Conservation (phyloP, 1,140 invertebrate species). For the Ectropis grisescens region DNA sequence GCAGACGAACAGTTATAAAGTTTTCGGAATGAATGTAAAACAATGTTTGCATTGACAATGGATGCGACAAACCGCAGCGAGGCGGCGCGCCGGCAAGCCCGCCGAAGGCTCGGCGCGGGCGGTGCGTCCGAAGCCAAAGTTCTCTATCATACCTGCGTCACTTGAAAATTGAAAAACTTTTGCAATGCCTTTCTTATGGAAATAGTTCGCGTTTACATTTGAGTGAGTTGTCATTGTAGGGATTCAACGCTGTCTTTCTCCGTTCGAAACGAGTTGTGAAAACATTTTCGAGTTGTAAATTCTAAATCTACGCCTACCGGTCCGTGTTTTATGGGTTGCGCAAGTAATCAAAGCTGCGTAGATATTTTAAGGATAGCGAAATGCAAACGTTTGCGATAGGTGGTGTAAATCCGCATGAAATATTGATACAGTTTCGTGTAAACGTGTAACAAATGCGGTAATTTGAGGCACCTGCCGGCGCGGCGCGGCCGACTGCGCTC, state of each 20-base stretch:
- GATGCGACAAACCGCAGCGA: too few species aligned
- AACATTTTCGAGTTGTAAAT: too few species aligned
- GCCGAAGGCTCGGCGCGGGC: slow-evolving; percentile 18
- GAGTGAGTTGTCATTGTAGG: slow-evolving; percentile 65
- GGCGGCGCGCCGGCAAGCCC: not conserved
- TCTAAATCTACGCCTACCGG: too few species aligned
- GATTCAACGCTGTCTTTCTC: slow-evolving; percentile 49
- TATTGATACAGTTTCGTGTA: slow-evolving; percentile 70
- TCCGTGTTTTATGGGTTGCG: not conserved
- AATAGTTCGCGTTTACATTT: slow-evolving; percentile 65
- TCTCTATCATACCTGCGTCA: slow-evolving; percentile 65
- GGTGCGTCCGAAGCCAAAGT: slow-evolving; percentile 52
- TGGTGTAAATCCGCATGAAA: slow-evolving; percentile 67
- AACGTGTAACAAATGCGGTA: slow-evolving; percentile 70
- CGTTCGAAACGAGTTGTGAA: too few species aligned
- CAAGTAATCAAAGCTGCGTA: slow-evolving; percentile 14
- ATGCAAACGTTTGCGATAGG: slow-evolving; percentile 48
- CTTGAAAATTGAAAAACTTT: slow-evolving; percentile 70
- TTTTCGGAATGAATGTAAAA: too few species aligned
- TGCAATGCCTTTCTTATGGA: slow-evolving; percentile 66
- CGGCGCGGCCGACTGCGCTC: slow-evolving; percentile 31
- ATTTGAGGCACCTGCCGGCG: slow-evolving; percentile 63
- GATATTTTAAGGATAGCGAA: slow-evolving; percentile 52
- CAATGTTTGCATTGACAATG: too few species aligned
- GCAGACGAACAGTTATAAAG: too few species aligned